phyloP scores from a whole-genome alignment of 2,888 invertebrate species.

The Synanthedon myopaeformis region DNA sequence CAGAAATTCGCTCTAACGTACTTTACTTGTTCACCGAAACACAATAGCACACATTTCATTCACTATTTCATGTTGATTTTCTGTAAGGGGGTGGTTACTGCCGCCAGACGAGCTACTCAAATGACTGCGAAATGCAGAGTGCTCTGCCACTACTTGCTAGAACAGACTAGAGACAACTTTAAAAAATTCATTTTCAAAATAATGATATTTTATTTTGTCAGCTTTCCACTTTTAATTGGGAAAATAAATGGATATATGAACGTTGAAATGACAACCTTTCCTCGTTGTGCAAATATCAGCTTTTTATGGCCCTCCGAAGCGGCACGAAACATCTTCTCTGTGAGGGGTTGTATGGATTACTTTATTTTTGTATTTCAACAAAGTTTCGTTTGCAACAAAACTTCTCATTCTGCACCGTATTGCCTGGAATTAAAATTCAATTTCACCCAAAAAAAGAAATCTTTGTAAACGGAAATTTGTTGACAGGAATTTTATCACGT shows the following conservation, averaged over 20 bases:
- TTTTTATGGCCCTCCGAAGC: slow-evolving; percentile 1
- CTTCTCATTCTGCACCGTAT: neutral
- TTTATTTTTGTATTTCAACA: slow-evolving; percentile 13
- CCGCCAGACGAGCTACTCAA: too few species aligned
- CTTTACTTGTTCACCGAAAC: too few species aligned
- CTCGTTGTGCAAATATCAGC: neutral
- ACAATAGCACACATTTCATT: too few species aligned
- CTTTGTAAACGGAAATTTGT: neutral
- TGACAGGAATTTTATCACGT: slow-evolving; percentile 15
- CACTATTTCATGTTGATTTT: too few species aligned
- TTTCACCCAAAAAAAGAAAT: too few species aligned
- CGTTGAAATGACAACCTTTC: neutral
- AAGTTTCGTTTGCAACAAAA: neutral
- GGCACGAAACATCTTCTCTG: slow-evolving; percentile 9
- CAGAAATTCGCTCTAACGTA: too few species aligned
- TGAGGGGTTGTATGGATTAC: slow-evolving; percentile 10
- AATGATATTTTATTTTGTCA: too few species aligned
- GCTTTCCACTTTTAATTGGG: neutral
- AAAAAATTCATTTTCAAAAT: too few species aligned
- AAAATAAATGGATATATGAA: neutral
- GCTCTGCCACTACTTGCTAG: too few species aligned
- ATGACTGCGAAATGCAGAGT: too few species aligned
- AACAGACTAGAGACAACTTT: too few species aligned
- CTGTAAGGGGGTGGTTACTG: too few species aligned
- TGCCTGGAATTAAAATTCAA: neutral